A percentile compares a stretch with the other conserved stretches of the same genome.
These are phyloP conservation scores for Lepus americanus DNA, from an alignment of 2,113 vertebrate genomes.

Conservation along the genomic window DNA sequence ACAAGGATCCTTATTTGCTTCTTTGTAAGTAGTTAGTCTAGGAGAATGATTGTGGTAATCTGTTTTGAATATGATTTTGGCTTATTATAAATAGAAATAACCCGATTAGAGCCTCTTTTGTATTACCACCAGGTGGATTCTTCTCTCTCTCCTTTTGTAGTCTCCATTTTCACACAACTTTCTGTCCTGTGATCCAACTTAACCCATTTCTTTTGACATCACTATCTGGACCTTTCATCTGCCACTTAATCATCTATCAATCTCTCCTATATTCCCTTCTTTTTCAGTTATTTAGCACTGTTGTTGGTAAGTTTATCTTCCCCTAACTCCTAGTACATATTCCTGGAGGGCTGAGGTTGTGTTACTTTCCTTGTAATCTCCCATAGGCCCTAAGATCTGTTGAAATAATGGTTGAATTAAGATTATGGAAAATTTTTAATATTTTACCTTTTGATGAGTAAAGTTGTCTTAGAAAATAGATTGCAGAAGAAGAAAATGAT, in stretches of 20 bases:
- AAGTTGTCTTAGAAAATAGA: neutral
- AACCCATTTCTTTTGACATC: neutral
- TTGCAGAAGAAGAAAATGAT: neutral
- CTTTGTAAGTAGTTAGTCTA: neutral
- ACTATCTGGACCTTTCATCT: neutral
- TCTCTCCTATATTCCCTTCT: neutral
- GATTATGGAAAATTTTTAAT: neutral
- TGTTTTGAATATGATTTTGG: neutral
- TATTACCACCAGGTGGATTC: neutral
- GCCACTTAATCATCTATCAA: neutral
- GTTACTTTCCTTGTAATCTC: neutral
- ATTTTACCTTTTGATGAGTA: neutral
- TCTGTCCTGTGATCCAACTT: neutral
- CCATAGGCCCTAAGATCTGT: neutral
- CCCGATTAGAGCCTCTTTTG: neutral
- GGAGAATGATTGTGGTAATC: neutral
- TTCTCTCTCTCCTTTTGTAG: neutral
- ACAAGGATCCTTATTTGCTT: neutral
- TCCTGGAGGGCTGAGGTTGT: neutral
- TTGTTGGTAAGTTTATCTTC: neutral
- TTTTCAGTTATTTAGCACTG: conserved; percentile 14
- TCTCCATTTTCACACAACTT: neutral
- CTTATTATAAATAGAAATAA: conserved; percentile 28
- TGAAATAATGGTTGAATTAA: neutral
- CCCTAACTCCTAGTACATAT: neutral